These are phyloP conservation scores for Adelognathus sp. DNA, from an alignment of 2,888 invertebrate genomes.

Conservation along the genomic window DNA sequence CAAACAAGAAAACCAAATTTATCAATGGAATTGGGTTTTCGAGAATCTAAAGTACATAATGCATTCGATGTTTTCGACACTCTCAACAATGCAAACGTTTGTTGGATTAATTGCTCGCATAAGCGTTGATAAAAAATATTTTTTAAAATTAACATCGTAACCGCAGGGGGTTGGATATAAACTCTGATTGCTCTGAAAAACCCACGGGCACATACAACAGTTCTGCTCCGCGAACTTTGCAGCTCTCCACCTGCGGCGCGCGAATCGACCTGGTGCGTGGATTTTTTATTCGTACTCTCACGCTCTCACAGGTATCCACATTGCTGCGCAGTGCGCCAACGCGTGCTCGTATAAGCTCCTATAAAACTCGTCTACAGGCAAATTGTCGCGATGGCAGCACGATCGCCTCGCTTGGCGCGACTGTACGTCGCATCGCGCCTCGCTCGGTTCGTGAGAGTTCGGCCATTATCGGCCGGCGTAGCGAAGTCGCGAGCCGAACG, in stretches of 20 bases:
- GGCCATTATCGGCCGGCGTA: slow-evolving; percentile 63
- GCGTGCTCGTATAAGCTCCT: too few species aligned
- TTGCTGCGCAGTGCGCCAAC: background rate
- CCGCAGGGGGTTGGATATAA: background rate
- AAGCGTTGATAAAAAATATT: too few species aligned
- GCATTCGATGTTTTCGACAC: too few species aligned
- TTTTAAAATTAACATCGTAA: background rate
- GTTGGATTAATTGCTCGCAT: too few species aligned
- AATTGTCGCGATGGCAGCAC: slow-evolving; percentile 6
- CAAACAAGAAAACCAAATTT: too few species aligned
- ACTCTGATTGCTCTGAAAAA: background rate
- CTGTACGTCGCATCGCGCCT: slow-evolving; percentile 20
- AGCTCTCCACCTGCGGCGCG: slow-evolving; percentile 22
- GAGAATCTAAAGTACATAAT: too few species aligned
- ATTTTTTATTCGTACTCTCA: background rate
- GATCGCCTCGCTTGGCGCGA: background rate
- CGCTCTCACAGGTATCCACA: background rate
- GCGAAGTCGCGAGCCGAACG: slow-evolving; percentile 53
- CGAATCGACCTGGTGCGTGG: slow-evolving; percentile 18
- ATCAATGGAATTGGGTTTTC: too few species aligned
- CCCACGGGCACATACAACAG: slow-evolving; percentile 8
- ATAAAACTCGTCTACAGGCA: background rate
- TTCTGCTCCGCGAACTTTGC: background rate
- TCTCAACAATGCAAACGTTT: too few species aligned
- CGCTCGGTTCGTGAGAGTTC: slow-evolving; percentile 54